Evolutionary conservation across 2,888 invertebrate species (phyloP).

Genomic region (Elegia similella): DNA sequence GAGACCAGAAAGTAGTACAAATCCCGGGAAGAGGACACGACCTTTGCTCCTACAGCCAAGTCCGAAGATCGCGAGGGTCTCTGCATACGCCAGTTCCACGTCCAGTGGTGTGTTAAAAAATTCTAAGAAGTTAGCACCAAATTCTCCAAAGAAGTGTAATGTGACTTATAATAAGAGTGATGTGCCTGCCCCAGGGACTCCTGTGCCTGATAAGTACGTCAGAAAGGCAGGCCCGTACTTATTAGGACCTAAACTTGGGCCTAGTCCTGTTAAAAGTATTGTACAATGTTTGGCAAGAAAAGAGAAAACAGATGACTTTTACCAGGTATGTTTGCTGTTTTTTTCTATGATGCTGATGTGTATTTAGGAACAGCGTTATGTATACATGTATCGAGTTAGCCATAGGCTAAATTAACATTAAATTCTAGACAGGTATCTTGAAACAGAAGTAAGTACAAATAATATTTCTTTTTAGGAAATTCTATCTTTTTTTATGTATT

Average conservation of each 20-base stretch:
- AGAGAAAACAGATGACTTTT: slow-evolving; percentile 86
- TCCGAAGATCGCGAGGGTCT: slow-evolving; percentile 63
- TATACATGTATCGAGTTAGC: too few species aligned
- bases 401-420: too few species aligned
- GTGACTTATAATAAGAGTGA: slow-evolving; percentile 56
- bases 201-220: slow-evolving; percentile 75
- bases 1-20: slow-evolving; percentile 60
- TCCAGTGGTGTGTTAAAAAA: slow-evolving; percentile 56
- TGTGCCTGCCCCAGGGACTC: slow-evolving; percentile 75
- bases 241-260: slow-evolving; percentile 86
- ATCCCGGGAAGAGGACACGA: slow-evolving; percentile 71
- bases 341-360: not conserved
- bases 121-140: slow-evolving; percentile 51
- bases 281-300: slow-evolving; percentile 88
- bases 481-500: too few species aligned
- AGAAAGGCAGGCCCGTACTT: slow-evolving; percentile 86
- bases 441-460: too few species aligned
- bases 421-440: too few species aligned
- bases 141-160: slow-evolving; percentile 48
- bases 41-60: slow-evolving; percentile 69
- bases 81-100: slow-evolving; percentile 56
- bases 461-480: too few species aligned
- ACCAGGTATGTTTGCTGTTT: slow-evolving; percentile 63
- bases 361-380: not conserved
- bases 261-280: slow-evolving; percentile 88